Base-by-base conservation (phyloP, 2,113 vertebrate genomes). In the Rattus rattus region DNA sequence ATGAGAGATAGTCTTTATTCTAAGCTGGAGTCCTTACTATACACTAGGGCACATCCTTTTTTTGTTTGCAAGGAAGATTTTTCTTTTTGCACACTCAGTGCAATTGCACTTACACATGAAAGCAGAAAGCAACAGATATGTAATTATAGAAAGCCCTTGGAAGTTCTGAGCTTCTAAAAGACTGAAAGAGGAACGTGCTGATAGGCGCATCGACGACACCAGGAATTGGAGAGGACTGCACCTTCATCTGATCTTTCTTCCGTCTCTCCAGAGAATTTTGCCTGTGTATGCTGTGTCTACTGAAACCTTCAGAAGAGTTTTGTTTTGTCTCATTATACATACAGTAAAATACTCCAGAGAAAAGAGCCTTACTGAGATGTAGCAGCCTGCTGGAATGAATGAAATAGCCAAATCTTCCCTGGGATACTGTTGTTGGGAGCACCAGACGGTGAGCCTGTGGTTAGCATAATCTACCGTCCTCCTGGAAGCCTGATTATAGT, bases 301-400 rank as follows among this genome's bases (percentile, higher is more conserved):
- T 54, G 52, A 90, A 96, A 94, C n/a, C 77, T 94, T 95, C 69
- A 67, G 76, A 92, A 95, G 59, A 84, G 69, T 92, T 96, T 87
- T 97, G 72, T 91, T 92, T 92, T 90, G 20, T 89, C 84, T 95
- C 91, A 94, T 91, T 95, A 95, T 52, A 94, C 88, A 96, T 72
- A 95, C 86, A 88, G 79, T 65, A 91, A 96, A 95, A 93, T 94
- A 92, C 91, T 80, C 95, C 73, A 95, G 97, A 96, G 95, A 96
- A 77, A 56, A 81, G 90, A 39, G 86, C 56, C 86, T 91, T 91
- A 92, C 88, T 95, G 91, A 89, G 91, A 95, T 91, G 87, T 81
- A 76, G 79, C 49, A 80, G 94, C 22, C 20, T 47, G 24, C 65
- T 84, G 59, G 95, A 95, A 92, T 88, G 94, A 97, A 94, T 84